Evolutionary conservation across 2,888 invertebrate genomes (phyloP).

Genomic region (Dioctria linearis): DNA sequence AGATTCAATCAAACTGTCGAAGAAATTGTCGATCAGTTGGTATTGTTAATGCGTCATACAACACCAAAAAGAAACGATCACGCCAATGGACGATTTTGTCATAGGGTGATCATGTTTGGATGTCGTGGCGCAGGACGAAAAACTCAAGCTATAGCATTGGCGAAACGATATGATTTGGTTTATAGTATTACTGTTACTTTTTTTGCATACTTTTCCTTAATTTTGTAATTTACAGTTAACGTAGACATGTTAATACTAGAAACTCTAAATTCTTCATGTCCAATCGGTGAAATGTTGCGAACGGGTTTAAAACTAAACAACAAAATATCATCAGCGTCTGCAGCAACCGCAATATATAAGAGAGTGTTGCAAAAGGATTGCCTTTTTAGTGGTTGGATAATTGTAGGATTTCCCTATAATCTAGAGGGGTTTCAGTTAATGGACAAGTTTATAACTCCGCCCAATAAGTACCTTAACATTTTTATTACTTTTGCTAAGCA

Average conservation of each 20-base stretch:
- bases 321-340: conserved; percentile 62
- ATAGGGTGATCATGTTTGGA: conserved; percentile 74
- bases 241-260: conserved; percentile 70
- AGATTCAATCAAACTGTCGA: background rate
- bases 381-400: conserved; percentile 74
- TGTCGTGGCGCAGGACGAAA: conserved; percentile 74
- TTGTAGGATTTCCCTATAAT: conserved; percentile 74
- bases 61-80: background rate
- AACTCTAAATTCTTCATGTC: conserved; percentile 65
- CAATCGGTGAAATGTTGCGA: conserved; percentile 62
- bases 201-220: background rate
- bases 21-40: background rate
- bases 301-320: conserved; percentile 61
- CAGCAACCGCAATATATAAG: conserved; percentile 64
- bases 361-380: conserved; percentile 71
- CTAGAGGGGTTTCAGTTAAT: conserved; percentile 73
- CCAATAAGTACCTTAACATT: conserved; percentile 72
- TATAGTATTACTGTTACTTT: conserved; percentile 66
- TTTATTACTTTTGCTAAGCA: background rate
- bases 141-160: conserved; percentile 73
- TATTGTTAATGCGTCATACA: conserved; percentile 55
- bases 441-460: conserved; percentile 73
- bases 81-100: conserved; percentile 61
- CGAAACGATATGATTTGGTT: conserved; percentile 72
- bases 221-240: conserved; percentile 68